Percentiles rank a stretch among this genome's conserved stretches.
Conservation (phyloP, 2,113 vertebrate genomes). For the Bufo gargarizans region DNA sequence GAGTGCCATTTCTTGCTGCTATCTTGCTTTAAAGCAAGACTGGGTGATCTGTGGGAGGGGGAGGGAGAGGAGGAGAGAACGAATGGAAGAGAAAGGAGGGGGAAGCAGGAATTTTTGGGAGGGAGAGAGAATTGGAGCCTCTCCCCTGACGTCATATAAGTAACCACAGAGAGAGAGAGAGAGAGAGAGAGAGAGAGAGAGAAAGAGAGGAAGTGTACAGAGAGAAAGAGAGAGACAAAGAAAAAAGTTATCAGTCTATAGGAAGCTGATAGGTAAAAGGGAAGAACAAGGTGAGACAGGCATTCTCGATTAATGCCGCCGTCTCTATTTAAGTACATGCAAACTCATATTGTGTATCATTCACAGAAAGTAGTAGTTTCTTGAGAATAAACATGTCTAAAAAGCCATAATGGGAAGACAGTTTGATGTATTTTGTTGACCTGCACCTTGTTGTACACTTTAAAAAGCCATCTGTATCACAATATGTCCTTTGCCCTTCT, state of each 20-base stretch:
- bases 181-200: constrained; percentile 6
- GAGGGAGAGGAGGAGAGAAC: constrained; percentile 13
- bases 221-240: constrained; percentile 1
- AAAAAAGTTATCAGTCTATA: constrained; percentile 19
- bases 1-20: constrained; percentile 52
- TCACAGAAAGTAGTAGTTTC: neutral
- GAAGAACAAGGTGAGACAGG: neutral
- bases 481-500: neutral
- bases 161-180: constrained; percentile 47
- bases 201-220: constrained; percentile 36
- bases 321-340: neutral
- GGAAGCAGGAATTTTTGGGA: constrained; percentile 57
- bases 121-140: constrained; percentile 56
- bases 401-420: neutral
- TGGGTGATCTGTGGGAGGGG: constrained; percentile 50
- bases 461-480: too few species aligned
- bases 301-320: neutral
- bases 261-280: neutral
- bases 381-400: neutral
- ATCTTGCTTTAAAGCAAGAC: constrained; percentile 54
- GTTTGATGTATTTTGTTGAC: too few species aligned
- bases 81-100: constrained; percentile 24
- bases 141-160: constrained; percentile 55
- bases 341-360: neutral
- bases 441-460: neutral